phyloP scores from a whole-genome alignment of 2,797 vertebrate species.

The Pseudochaenichthys georgianus region DNA sequence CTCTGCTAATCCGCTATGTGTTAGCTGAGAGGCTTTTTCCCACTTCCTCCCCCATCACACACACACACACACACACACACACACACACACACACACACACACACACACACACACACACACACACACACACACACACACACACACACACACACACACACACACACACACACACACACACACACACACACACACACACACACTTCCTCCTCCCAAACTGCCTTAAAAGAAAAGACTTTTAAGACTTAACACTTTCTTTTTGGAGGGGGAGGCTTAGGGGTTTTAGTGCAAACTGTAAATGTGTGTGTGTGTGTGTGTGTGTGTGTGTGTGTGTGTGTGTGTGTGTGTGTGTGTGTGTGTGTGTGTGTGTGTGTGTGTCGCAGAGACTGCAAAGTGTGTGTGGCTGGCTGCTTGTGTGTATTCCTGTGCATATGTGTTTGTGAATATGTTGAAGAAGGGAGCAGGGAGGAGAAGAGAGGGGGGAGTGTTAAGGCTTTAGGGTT shows the following conservation, averaged over 20 bases:
- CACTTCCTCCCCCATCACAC: conserved; percentile 19
- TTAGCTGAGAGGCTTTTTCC: conserved; percentile 72
- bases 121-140: conserved; percentile 12
- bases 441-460: conserved; percentile 27
- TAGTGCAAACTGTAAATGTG: conserved; percentile 30
- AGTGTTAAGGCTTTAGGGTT: conserved; percentile 72
- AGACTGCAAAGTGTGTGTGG: conserved; percentile 30
- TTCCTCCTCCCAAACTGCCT: conserved; percentile 51
- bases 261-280: conserved; percentile 62
- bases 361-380: background rate
- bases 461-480: background rate
- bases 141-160: conserved; percentile 8
- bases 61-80: background rate
- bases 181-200: conserved; percentile 21
- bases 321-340: too few relatives aligned
- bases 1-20: conserved; percentile 62
- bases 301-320: conserved; percentile 15
- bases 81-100: too few relatives aligned
- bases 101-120: too few relatives aligned
- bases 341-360: too few relatives aligned
- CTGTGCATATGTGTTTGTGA: conserved; percentile 37
- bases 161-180: conserved; percentile 9
- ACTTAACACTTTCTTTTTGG: conserved; percentile 64
- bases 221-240: conserved; percentile 77
- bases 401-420: conserved; percentile 28